These are phyloP conservation scores for Mycalesis mineus DNA, from an alignment of 2,888 invertebrate genomes.

Conservation along the genomic window DNA sequence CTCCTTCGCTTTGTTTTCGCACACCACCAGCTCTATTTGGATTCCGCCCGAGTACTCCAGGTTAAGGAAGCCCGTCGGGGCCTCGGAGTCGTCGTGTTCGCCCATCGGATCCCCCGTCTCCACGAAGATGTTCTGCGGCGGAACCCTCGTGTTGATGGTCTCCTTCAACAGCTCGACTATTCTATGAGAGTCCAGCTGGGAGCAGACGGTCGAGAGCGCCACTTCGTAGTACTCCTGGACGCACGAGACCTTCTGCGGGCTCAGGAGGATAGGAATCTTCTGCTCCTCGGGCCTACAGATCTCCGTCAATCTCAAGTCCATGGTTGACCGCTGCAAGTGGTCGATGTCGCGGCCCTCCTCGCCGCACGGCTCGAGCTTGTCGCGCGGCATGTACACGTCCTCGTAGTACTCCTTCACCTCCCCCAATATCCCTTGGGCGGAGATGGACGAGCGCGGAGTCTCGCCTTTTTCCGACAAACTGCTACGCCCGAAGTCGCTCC, in stretches of 20 bases:
- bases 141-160: slow-evolving; percentile 87
- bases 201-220: slow-evolving; percentile 87
- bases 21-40: slow-evolving; percentile 90
- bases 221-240: slow-evolving; percentile 82
- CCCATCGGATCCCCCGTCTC: slow-evolving; percentile 60
- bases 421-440: slow-evolving; percentile 64
- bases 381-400: slow-evolving; percentile 63
- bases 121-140: slow-evolving; percentile 79
- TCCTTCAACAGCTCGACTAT: slow-evolving; percentile 89
- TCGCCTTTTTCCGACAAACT: slow-evolving; percentile 70
- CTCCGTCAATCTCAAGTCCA: slow-evolving; percentile 65
- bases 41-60: slow-evolving; percentile 89
- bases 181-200: slow-evolving; percentile 86
- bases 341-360: slow-evolving; percentile 60
- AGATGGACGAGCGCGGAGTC: slow-evolving; percentile 68
- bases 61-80: slow-evolving; percentile 77
- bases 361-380: slow-evolving; percentile 56
- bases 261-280: slow-evolving; percentile 60
- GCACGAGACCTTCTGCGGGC: slow-evolving; percentile 62
- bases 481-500: slow-evolving; percentile 72
- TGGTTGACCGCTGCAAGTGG: slow-evolving; percentile 63
- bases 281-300: slow-evolving; percentile 55
- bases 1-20: slow-evolving; percentile 83
- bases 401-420: slow-evolving; percentile 68
- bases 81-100: slow-evolving; percentile 45